Evolutionary conservation across 2,113 vertebrate species (phyloP).

Genomic region (Parotia lawesii): DNA sequence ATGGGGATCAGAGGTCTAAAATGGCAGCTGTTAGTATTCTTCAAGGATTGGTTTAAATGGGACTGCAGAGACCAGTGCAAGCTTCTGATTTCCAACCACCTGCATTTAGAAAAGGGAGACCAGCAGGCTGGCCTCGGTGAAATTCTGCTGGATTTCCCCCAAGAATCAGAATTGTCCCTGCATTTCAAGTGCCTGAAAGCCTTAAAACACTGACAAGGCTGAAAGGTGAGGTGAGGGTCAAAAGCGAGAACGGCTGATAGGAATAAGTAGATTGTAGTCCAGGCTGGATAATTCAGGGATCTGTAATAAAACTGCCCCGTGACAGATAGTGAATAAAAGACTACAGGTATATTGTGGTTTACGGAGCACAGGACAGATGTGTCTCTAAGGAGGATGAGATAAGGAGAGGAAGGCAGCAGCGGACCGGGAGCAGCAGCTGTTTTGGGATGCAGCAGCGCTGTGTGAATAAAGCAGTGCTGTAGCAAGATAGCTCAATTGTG

Average conservation of each 20-base stretch:
- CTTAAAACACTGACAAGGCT: conserved; percentile 6
- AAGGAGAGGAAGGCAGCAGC: conserved; percentile 12
- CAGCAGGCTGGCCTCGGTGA: background rate
- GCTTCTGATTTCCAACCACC: background rate
- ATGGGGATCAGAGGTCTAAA: conserved; percentile 23
- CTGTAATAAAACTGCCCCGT: conserved; percentile 43
- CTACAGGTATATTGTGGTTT: conserved; percentile 48
- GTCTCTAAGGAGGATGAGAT: conserved; percentile 42
- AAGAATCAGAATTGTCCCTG: background rate
- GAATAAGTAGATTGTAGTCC: conserved; percentile 15
- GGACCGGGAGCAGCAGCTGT: background rate
- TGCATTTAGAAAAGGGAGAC: background rate
- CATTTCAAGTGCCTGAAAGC: background rate
- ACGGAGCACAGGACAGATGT: conserved; percentile 45
- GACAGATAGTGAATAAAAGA: conserved; percentile 51
- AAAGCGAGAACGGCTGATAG: background rate
- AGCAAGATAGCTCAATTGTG: background rate
- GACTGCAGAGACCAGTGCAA: background rate
- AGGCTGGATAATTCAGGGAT: conserved; percentile 48
- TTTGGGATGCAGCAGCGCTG: conserved; percentile 14
- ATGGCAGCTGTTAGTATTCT: conserved; percentile 46
- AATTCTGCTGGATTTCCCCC: background rate
- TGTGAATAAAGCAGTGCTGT: conserved; percentile 1
- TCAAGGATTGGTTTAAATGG: conserved; percentile 10
- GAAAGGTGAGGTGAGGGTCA: background rate